Evolutionary conservation across 1,140 invertebrate genomes (phyloP).

Genomic region (Daktulosphaira vitifoliae): DNA sequence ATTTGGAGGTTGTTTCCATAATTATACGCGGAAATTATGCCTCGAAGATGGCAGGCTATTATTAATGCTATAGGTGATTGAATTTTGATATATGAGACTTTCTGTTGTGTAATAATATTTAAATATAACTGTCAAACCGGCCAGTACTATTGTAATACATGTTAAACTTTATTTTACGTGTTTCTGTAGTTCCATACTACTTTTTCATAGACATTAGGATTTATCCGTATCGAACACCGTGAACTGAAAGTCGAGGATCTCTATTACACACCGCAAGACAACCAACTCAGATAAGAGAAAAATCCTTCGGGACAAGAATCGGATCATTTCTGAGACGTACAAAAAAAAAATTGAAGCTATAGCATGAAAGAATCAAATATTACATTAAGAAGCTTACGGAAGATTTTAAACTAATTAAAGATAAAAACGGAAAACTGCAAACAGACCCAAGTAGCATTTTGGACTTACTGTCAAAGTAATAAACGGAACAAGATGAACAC

Average conservation of each 20-base stretch:
- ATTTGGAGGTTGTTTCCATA: too few relatives aligned
- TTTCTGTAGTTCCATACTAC: too few relatives aligned
- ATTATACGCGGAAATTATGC: too few relatives aligned
- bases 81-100: too few relatives aligned
- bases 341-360: neutral
- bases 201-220: too few relatives aligned
- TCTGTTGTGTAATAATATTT: too few relatives aligned
- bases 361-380: conserved; percentile 5
- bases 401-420: conserved; percentile 6
- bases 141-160: too few relatives aligned
- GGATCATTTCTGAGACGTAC: neutral
- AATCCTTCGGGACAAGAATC: conserved; percentile 1
- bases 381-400: conserved; percentile 13
- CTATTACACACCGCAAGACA: neutral
- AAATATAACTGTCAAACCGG: too few relatives aligned
- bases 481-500: neutral
- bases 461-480: conserved; percentile 8
- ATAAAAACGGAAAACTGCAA: conserved; percentile 1
- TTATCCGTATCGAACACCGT: conserved; percentile 1
- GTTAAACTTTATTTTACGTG: too few relatives aligned
- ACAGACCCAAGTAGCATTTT: neutral
- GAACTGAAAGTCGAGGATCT: neutral
- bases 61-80: too few relatives aligned
- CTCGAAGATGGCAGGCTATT: too few relatives aligned
- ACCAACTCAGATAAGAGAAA: conserved; percentile 12